Evolutionary conservation across 2,113 vertebrate genomes (phyloP).

Genomic region (Burhinus bistriatus): DNA sequence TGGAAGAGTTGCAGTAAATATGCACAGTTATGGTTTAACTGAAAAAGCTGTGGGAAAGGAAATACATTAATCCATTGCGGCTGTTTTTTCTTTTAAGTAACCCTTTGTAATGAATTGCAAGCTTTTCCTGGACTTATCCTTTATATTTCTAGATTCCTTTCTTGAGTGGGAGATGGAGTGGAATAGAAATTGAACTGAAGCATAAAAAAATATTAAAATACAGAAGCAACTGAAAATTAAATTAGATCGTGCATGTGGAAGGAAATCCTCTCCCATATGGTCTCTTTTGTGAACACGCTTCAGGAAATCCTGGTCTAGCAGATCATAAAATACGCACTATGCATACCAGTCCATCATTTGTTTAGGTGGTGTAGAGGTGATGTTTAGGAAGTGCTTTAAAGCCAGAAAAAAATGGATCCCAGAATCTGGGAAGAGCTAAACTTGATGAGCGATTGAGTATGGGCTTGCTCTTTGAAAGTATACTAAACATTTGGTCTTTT

Average conservation of each 20-base stretch:
- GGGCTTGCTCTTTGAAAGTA: not conserved
- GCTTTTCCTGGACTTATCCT: conserved; percentile 21
- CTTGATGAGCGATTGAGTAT: accelerated
- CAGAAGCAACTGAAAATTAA: not conserved
- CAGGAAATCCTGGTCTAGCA: not conserved
- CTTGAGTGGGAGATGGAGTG: not conserved
- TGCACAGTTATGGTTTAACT: conserved; percentile 28
- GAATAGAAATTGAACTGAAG: not conserved
- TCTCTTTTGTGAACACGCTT: not conserved
- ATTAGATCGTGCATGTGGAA: not conserved
- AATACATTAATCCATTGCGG: conserved; percentile 36
- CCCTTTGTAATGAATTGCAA: conserved; percentile 19
- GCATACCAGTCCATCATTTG: not conserved
- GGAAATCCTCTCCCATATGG: not conserved
- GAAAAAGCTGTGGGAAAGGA: conserved; percentile 60
- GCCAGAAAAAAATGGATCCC: not conserved
- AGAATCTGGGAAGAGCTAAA: not conserved
- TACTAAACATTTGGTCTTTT: not conserved
- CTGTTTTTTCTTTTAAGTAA: conserved; percentile 57
- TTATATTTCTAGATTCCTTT: conserved; percentile 24
- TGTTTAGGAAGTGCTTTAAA: not conserved
- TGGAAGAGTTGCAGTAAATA: conserved; percentile 27
- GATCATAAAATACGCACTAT: not conserved
- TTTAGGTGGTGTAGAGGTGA: not conserved
- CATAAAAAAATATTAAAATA: not conserved